Evolutionary conservation across 2,113 vertebrate genomes (phyloP), one percentile per base, ranked within the genome.

Genomic region (Pavo muticus): DNA sequence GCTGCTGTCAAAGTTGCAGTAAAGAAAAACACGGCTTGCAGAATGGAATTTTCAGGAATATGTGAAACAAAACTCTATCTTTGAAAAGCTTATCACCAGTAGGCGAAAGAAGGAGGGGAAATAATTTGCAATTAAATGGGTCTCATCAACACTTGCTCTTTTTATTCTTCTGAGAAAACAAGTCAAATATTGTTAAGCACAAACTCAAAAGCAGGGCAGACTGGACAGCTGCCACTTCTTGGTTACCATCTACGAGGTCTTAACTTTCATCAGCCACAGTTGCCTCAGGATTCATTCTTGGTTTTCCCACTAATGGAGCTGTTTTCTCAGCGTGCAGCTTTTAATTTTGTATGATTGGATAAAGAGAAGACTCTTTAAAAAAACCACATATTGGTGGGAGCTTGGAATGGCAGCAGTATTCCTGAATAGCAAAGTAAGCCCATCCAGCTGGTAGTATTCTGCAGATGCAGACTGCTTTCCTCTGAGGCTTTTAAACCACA

Each of bases 91-190:
- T 35, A 75, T 71, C 87, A 95, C 82, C 83, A 95, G 93, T 47
- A 69, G 69, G 88, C 0, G 1, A 84, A 91, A 82, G 47, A 68
- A 87, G 39, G 27, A 57, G 35, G 45, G 72, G 40, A 9, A 56
- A 72, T 65, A 37, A 94, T 90, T 86, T 86, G 73, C 93, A 95
- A 69, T 77, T 94, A 90, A 96, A 94, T 88, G 65, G 72, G 14
- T 52, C 75, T 84, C 69, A 65, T 42, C 61, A 37, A 77, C 73
- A 82, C 85, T 72, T 24, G n/a, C 57, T 90, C 91, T 77, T 81
- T 75, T 81, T 72, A 75, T 78, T 88, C 79, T 69, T 57, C 65
- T 5, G 47, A 68, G 88, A 60, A 88, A 95, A 94, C 93, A 96
- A 93, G 83, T 20, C 60, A 80, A 68, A 95, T 86, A 93, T 8